These are phyloP conservation scores for Remorina albescens DNA, from an alignment of 2,797 vertebrate species.

Conservation along the genomic window DNA sequence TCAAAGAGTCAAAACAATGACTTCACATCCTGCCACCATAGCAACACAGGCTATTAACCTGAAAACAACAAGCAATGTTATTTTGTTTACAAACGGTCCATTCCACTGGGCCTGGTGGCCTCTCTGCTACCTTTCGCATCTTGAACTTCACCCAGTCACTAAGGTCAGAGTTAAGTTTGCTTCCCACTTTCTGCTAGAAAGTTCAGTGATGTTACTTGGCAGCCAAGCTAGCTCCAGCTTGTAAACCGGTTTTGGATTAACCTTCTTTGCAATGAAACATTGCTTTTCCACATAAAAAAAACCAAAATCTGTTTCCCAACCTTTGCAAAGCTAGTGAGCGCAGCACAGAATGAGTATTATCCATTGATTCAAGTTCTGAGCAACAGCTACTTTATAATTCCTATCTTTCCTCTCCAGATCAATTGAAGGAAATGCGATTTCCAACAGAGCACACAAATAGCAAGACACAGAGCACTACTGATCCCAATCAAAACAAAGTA, in stretches of 20 bases:
- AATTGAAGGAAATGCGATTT: background rate
- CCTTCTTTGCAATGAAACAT: constrained; percentile 48
- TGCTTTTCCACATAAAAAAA: constrained; percentile 50
- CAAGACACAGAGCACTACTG: background rate
- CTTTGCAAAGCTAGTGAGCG: constrained; percentile 27
- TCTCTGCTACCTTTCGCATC: constrained; percentile 33
- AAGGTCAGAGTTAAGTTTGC: constrained; percentile 30
- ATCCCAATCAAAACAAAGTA: no score
- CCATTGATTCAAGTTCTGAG: constrained; percentile 6
- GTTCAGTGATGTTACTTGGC: constrained; percentile 53
- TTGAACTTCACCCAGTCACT: constrained; percentile 47
- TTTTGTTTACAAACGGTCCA: constrained; percentile 59
- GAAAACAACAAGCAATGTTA: constrained; percentile 51
- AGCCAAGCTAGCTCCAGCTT: constrained; percentile 22
- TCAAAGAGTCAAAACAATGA: constrained; percentile 52
- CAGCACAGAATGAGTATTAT: constrained; percentile 27
- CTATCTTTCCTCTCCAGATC: background rate
- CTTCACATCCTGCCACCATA: constrained; percentile 50
- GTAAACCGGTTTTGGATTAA: constrained; percentile 46
- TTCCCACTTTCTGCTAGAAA: constrained; percentile 59
- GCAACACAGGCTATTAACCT: constrained; percentile 33
- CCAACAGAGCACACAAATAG: background rate
- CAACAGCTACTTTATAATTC: no score
- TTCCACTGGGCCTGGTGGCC: constrained; percentile 33
- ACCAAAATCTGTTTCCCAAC: constrained; percentile 46